Evolutionary conservation across 1,140 invertebrate species (phyloP).

Genomic region (Mylabris phalerata): DNA sequence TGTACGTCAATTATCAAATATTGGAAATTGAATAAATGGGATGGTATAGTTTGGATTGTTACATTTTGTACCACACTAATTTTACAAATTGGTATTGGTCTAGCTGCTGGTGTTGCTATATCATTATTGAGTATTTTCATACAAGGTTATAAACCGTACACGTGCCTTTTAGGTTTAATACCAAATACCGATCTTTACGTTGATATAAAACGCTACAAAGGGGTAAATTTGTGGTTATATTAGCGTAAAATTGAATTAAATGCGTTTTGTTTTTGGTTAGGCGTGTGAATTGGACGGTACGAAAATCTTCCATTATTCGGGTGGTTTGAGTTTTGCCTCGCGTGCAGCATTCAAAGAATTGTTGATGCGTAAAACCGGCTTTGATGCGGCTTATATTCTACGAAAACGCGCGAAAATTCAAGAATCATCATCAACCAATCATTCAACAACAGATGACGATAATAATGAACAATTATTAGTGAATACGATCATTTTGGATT

Average conservation of each 20-base stretch:
- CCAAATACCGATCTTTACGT: slow-evolving; percentile 71
- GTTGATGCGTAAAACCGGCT: slow-evolving; percentile 50
- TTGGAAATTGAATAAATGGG: slow-evolving; percentile 71
- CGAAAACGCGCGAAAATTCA: slow-evolving; percentile 41
- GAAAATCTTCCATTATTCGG: slow-evolving; percentile 72
- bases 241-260: too few species aligned
- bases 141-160: slow-evolving; percentile 55
- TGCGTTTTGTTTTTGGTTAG: too few species aligned
- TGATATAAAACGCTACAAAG: slow-evolving; percentile 62
- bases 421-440: neutral
- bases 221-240: slow-evolving; percentile 37
- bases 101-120: slow-evolving; percentile 64
- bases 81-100: slow-evolving; percentile 74
- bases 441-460: neutral
- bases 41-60: slow-evolving; percentile 78
- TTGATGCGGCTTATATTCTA: slow-evolving; percentile 38
- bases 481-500: slow-evolving; percentile 53
- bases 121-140: slow-evolving; percentile 66
- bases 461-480: slow-evolving; percentile 19
- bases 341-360: slow-evolving; percentile 56
- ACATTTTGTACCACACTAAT: slow-evolving; percentile 75
- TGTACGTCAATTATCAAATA: slow-evolving; percentile 25
- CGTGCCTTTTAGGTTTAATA: slow-evolving; percentile 57
- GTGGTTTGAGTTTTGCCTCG: slow-evolving; percentile 69
- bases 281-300: slow-evolving; percentile 60